phyloP scores from a whole-genome alignment of 2,888 invertebrate species.

The Heliconius erato region DNA sequence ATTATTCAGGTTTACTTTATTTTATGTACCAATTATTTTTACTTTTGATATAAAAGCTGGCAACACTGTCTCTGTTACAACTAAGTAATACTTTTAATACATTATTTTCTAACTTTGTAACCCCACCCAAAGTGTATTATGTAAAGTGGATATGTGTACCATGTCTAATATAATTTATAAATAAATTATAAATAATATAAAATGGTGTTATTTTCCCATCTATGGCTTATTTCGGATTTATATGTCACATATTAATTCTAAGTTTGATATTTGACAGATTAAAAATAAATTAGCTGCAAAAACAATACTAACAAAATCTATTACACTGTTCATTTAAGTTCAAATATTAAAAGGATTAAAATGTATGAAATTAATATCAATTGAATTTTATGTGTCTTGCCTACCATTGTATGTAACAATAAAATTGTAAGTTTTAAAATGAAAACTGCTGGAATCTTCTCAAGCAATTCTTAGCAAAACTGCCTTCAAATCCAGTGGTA shows the following conservation, averaged over 20 bases:
- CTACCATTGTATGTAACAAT: no score
- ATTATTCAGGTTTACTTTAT: neutral
- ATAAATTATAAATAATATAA: conserved; percentile 45
- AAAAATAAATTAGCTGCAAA: no score
- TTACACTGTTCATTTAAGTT: neutral
- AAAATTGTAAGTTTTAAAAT: no score
- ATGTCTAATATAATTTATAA: conserved; percentile 44
- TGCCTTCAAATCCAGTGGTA: no score
- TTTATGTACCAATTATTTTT: neutral
- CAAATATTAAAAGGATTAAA: neutral
- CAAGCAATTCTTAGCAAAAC: no score
- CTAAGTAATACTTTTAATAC: conserved; percentile 24
- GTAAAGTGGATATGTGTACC: conserved; percentile 46
- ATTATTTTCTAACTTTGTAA: conserved; percentile 39
- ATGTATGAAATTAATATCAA: neutral
- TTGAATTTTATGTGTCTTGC: neutral
- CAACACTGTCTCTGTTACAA: neutral
- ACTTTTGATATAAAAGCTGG: neutral
- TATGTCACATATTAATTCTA: neutral
- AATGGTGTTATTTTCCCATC: neutral
- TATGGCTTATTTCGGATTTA: neutral
- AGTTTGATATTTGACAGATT: no score
- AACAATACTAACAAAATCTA: neutral
- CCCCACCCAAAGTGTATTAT: conserved; percentile 50
- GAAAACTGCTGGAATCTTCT: no score